These are phyloP conservation scores for Cetonia aurata DNA, from an alignment of 2,888 invertebrate genomes.

Conservation along the genomic window DNA sequence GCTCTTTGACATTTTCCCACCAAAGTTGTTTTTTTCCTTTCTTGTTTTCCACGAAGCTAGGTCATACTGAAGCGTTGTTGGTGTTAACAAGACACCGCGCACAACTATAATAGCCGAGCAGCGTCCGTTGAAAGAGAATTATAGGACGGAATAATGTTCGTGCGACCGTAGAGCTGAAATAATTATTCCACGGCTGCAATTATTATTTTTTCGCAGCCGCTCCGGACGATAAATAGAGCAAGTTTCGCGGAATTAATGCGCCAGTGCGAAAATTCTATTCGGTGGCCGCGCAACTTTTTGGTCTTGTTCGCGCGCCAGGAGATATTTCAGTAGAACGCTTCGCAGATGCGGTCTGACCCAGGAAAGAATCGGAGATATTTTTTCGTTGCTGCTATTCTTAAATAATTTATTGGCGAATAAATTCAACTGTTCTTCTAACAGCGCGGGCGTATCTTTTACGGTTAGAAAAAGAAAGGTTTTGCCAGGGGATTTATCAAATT, in stretches of 20 bases:
- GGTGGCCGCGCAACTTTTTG: slow-evolving; percentile 14
- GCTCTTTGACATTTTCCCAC: no score
- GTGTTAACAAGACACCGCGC: neutral
- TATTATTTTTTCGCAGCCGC: slow-evolving; percentile 29
- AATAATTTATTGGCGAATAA: slow-evolving; percentile 28
- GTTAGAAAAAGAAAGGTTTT: neutral
- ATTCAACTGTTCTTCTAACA: neutral
- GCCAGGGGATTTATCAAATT: neutral
- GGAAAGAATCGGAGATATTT: slow-evolving; percentile 12
- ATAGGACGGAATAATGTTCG: slow-evolving; percentile 19
- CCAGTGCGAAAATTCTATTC: slow-evolving; percentile 35
- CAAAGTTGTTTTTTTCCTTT: no score
- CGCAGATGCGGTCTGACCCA: slow-evolving; percentile 6
- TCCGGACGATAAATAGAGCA: slow-evolving; percentile 32
- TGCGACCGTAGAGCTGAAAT: slow-evolving; percentile 11
- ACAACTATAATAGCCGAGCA: slow-evolving; percentile 6
- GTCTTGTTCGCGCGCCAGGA: slow-evolving; percentile 8
- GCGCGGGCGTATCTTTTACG: neutral
- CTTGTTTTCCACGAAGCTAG: no score
- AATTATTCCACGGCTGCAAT: slow-evolving; percentile 36
- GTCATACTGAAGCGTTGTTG: slow-evolving; percentile 10
- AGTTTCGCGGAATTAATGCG: slow-evolving; percentile 35
- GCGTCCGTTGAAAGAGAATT: slow-evolving; percentile 24
- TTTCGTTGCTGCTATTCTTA: slow-evolving; percentile 3
- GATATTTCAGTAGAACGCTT: slow-evolving; percentile 12